Percentiles rank a stretch among this genome's conserved stretches.
These are phyloP conservation scores for Panzeria rudis DNA, from an alignment of 2,888 invertebrate genomes.

Conservation along the genomic window DNA sequence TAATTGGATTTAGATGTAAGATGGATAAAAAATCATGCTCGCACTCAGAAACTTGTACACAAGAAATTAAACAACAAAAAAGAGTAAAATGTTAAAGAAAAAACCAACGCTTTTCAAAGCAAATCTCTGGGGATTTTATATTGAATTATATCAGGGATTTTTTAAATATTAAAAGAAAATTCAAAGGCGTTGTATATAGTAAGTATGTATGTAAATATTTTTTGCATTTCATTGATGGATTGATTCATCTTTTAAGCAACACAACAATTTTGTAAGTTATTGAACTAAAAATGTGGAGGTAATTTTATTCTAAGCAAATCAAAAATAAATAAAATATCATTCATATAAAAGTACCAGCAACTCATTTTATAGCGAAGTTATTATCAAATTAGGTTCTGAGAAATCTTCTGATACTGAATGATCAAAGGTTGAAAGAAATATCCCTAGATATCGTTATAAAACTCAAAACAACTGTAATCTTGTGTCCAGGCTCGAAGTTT, in stretches of 20 bases:
- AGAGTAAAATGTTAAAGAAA: conserved; percentile 34
- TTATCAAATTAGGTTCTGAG: too few relatives aligned
- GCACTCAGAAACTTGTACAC: neutral
- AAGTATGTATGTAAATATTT: neutral
- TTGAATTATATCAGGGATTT: conserved; percentile 45
- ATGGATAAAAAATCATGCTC: conserved; percentile 55
- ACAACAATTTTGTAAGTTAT: neutral
- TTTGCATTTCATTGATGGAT: neutral
- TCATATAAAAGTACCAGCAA: too few relatives aligned
- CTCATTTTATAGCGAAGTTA: too few relatives aligned
- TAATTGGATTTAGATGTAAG: conserved; percentile 75
- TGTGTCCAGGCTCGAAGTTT: too few relatives aligned
- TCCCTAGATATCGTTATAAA: too few relatives aligned
- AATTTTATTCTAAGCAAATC: neutral
- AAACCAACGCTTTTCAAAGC: conserved; percentile 28
- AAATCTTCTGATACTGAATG: too few relatives aligned
- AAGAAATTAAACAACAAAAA: conserved; percentile 14
- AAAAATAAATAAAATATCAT: too few relatives aligned
- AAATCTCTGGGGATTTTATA: conserved; percentile 58
- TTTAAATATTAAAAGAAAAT: conserved; percentile 21
- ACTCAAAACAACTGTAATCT: too few relatives aligned
- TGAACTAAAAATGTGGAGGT: neutral
- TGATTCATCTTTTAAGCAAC: neutral
- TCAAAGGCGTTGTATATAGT: conserved; percentile 3
- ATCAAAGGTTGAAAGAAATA: too few relatives aligned